Percentiles rank a stretch among this genome's conserved stretches.
These are phyloP conservation scores for Scaptomyza pallida DNA, from an alignment of 1,140 invertebrate genomes.

Conservation along the genomic window DNA sequence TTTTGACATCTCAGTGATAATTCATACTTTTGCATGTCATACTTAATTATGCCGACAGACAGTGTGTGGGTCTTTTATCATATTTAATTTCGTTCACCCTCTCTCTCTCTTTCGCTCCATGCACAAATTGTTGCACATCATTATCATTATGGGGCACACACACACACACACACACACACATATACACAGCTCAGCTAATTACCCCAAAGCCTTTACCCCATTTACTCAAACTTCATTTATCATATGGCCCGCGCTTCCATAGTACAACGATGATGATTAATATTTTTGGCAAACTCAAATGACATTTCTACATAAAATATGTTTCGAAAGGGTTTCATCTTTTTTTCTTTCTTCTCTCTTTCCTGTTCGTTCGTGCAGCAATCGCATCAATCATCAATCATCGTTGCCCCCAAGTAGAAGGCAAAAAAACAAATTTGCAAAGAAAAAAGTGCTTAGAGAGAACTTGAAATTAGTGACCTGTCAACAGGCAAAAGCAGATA, in stretches of 20 bases:
- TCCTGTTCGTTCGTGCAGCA: conserved; percentile 49
- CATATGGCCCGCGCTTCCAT: conserved; percentile 36
- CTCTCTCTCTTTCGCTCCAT: not conserved
- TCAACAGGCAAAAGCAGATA: conserved; percentile 61
- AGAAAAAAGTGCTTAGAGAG: conserved; percentile 59
- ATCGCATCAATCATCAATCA: conserved; percentile 69
- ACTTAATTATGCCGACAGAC: conserved; percentile 82
- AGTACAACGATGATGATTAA: conserved; percentile 56
- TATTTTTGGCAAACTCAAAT: conserved; percentile 65
- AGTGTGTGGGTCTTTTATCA: conserved; percentile 67
- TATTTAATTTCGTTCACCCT: conserved; percentile 41
- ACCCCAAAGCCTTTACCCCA: conserved; percentile 29
- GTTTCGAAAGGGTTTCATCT: conserved; percentile 62
- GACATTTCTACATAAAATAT: conserved; percentile 71
- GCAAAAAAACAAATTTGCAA: conserved; percentile 60
- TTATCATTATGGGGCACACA: conserved; percentile 46
- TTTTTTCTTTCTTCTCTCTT: conserved; percentile 19
- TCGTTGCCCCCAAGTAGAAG: conserved; percentile 4
- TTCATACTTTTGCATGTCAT: conserved; percentile 83
- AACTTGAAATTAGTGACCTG: conserved; percentile 76
- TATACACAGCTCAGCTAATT: conserved; percentile 37
- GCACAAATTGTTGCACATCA: conserved; percentile 41
- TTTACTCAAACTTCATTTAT: conserved; percentile 66
- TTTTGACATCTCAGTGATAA: conserved; percentile 83
- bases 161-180: not conserved